A percentile compares a stretch with the other conserved stretches of the same genome.
phyloP scores from a whole-genome alignment of 2,888 invertebrate genomes.

The Tetranychus piercei region DNA sequence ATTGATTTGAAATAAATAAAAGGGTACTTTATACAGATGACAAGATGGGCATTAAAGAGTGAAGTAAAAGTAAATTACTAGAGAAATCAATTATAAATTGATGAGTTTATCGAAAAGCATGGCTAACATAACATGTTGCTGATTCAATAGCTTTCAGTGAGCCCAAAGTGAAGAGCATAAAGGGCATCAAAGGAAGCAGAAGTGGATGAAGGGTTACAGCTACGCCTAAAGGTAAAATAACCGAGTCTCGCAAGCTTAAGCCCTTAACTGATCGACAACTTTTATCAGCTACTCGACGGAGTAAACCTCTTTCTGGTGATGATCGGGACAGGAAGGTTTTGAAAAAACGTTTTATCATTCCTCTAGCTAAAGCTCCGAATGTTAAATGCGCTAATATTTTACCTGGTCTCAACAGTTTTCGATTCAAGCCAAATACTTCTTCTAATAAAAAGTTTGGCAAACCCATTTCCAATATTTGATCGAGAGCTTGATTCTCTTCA shows the following conservation, averaged over 20 bases:
- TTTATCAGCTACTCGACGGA: neutral
- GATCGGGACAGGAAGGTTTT: neutral
- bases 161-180: neutral
- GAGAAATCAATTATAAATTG: no score
- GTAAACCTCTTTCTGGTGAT: neutral
- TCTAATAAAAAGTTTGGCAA: neutral
- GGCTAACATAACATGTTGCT: neutral
- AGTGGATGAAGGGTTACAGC: neutral
- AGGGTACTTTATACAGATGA: no score
- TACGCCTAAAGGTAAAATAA: neutral
- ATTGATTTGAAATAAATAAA: no score
- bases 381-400: constrained; percentile 2
- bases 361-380: neutral
- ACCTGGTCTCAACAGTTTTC: neutral
- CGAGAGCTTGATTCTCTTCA: neutral
- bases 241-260: neutral
- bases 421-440: constrained; percentile 1
- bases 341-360: neutral
- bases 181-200: neutral
- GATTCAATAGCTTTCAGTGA: neutral
- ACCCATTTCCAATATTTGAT: constrained; percentile 1
- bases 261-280: neutral
- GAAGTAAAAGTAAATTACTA: no score
- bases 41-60: no score
- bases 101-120: neutral